Conservation (phyloP, 2,888 invertebrate species). For the Lithophane leautieri region DNA sequence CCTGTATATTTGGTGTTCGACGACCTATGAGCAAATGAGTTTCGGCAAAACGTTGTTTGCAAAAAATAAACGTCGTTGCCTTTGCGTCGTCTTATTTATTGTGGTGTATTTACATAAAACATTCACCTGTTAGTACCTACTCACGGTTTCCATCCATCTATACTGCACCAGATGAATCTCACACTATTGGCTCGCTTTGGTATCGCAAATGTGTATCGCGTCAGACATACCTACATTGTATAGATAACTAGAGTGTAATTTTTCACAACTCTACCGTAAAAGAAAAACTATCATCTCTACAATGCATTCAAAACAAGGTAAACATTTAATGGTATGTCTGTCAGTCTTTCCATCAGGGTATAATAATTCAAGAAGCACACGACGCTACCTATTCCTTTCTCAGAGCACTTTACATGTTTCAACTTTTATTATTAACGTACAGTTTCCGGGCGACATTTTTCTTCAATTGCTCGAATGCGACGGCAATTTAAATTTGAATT, state of each 20-base stretch:
- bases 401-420: slow-evolving; percentile 53
- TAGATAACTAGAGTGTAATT: background rate
- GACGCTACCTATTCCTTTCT: slow-evolving; percentile 37
- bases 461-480: slow-evolving; percentile 38
- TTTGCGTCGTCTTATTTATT: slow-evolving; percentile 3
- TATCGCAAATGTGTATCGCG: no score
- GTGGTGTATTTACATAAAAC: background rate
- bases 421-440: slow-evolving; percentile 53
- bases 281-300: background rate
- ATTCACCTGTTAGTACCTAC: background rate
- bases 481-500: slow-evolving; percentile 48
- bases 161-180: background rate
- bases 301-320: slow-evolving; percentile 7
- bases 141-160: background rate
- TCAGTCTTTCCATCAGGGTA: slow-evolving; percentile 19
- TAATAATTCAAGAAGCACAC: slow-evolving; percentile 41
- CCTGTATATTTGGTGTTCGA: slow-evolving; percentile 45
- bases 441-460: slow-evolving; percentile 43
- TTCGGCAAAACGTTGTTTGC: slow-evolving; percentile 36
- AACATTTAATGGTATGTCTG: slow-evolving; percentile 33
- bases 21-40: slow-evolving; percentile 37
- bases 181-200: background rate
- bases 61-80: slow-evolving; percentile 4
- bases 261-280: background rate
- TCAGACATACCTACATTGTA: no score